Evolutionary conservation across 2,888 invertebrate species (phyloP), one percentile per base, ranked within the genome.

Genomic region (Drosophila cognata): DNA sequence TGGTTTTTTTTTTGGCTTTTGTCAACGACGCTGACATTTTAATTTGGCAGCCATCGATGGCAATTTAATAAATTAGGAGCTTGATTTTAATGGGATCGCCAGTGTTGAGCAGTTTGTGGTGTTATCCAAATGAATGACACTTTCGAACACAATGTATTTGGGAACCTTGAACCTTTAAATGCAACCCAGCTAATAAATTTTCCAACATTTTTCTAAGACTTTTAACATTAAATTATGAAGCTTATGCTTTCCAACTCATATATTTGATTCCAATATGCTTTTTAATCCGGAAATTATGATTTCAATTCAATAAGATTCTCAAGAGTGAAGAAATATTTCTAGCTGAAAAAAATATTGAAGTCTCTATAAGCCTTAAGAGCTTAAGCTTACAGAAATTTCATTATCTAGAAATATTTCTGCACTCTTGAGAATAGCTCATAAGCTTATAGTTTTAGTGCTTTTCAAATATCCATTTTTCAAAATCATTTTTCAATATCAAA

Each of bases 11-110:
- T 60, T 71, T 63, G 28, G 46, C 53, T 55, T 52, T 51, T 77
- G 77, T 76, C 69, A 61, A 62, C 75, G 79, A 68, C 66, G 80
- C 75, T 89, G 88, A 88, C 90, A 88, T 88, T 89, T 88, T 89
- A 89, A 88, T 88, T 87, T 89, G 85, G 82, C 87, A 89, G 89
- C 70, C 77, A 89, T 89, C 89, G 84, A 89, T 84, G 87, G 65
- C 79, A 84, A 76, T 81, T 87, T 77, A 79, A 85, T 85, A 85
- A 85, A 85, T 85, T 81, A 76, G 62, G 46, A 59, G 74, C 76
- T 68, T 74, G 71, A 67, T 75, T 81, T 84, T 83, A 88, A 86
- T 84, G 88, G 81, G 70, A 63, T 76, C 76, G 71, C 64, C 63
- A 70, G 84, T 76, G 84, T 73, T 73, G 78, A 84, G 60, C 74